Percentiles rank a stretch among this genome's conserved stretches.
phyloP scores from a whole-genome alignment of 2,888 invertebrate genomes.

The Clivina fossor region DNA sequence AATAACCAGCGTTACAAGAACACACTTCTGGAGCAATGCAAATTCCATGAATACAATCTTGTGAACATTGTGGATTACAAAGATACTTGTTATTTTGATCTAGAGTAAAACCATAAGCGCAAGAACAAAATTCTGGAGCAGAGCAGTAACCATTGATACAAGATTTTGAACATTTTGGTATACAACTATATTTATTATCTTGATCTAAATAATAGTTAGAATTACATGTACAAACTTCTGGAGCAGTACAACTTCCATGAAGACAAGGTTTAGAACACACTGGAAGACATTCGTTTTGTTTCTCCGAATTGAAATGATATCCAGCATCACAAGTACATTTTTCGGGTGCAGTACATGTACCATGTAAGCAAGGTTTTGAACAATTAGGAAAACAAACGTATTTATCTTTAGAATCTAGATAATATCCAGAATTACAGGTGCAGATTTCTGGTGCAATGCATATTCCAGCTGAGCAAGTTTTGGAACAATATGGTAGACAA shows the following conservation, averaged over 20 bases:
- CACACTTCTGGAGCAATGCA: conserved; percentile 47
- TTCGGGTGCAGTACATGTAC: conserved; percentile 20
- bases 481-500: conserved; percentile 36
- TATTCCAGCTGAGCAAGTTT: conserved; percentile 42
- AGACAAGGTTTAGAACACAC: conserved; percentile 19
- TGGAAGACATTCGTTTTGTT: conserved; percentile 35
- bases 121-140: conserved; percentile 55
- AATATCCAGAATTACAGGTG: conserved; percentile 57
- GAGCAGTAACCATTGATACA: conserved; percentile 53
- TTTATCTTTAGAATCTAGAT: conserved; percentile 50
- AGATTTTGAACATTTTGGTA: conserved; percentile 22
- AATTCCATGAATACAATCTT: conserved; percentile 42
- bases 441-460: conserved; percentile 47
- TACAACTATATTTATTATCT: conserved; percentile 27
- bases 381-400: conserved; percentile 17
- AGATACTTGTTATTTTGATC: conserved; percentile 12
- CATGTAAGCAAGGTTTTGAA: conserved; percentile 12
- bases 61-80: conserved; percentile 36
- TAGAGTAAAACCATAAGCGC: conserved; percentile 51
- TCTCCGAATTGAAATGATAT: conserved; percentile 27
- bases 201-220: conserved; percentile 13
- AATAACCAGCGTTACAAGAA: conserved; percentile 57
- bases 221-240: conserved; percentile 42
- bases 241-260: conserved; percentile 34
- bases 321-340: conserved; percentile 39